Base-by-base conservation (phyloP, 2,888 invertebrate species). In the Ophraella communa region DNA sequence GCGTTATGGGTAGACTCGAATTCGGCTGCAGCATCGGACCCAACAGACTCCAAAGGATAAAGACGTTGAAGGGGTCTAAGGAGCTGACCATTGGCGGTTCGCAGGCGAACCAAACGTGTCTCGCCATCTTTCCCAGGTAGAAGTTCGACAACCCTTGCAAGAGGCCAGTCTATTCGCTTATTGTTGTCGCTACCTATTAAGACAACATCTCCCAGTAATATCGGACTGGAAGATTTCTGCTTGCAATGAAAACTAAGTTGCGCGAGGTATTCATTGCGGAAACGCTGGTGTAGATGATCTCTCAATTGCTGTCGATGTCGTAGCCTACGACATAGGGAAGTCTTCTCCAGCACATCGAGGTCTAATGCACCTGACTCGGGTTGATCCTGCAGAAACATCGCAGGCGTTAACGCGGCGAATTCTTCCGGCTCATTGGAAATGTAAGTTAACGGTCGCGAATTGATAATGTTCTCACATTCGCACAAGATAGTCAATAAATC, bases 361-460 rank as follows among this genome's bases (percentile, higher is more conserved):
- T 72, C 72, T 23, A 65, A 64, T 11, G 68, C 53, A 10, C 65
- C 67, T 30, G 42, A 44, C 24, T 70, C 69, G 14, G 23, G 45
- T 20, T 62, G 60, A 14, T 71, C 68, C 21, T 64, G 52, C 8
- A 74, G 35, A 68, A 76, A 76, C 72, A 75, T n/a, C n/a, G n/a
- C n/a, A n/a, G n/a, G n/a, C n/a, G 72, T 69, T 17, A 68, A 45
- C n/a, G 62, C 49, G 4, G 23, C 33, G 35, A 68, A 53, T 8
- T 71, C 66, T 17, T 61, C 59, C 3, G 63, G 45, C 33, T 64
- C 59, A 1, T 55, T 30, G 14, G 64, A 33, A 1, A 49, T 17
- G 47, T 61, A 66, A 10, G 68, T 64, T n/a, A 66, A 35, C 1
- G 64, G 62, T 53, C 68, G 24, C 4, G 64, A 47, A 33, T 68